Evolutionary conservation across 2,113 vertebrate species (phyloP).

Genomic region (Nothoprocta pentlandii): DNA sequence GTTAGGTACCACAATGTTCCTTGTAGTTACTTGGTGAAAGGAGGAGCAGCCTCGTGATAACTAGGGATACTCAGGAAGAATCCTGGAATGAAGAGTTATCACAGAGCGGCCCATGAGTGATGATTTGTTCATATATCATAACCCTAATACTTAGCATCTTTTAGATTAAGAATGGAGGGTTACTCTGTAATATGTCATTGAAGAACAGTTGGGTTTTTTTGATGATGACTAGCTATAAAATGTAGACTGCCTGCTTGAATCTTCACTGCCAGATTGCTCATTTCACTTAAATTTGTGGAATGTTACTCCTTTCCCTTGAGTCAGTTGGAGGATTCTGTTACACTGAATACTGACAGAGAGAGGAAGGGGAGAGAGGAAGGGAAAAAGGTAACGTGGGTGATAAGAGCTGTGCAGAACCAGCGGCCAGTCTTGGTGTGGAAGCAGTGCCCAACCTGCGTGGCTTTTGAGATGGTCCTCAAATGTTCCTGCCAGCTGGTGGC

Average conservation of each 20-base stretch:
- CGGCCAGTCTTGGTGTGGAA: not conserved
- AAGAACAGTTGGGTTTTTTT: not conserved
- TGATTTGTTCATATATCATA: not conserved
- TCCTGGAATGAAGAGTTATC: not conserved
- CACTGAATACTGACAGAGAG: not conserved
- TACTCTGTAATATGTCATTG: not conserved
- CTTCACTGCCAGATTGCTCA: not conserved
- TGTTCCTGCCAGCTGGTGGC: not conserved
- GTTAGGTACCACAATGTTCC: not conserved
- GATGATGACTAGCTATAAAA: not conserved
- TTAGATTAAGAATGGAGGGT: not conserved
- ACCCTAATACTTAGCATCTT: not conserved
- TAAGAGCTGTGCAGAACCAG: not conserved
- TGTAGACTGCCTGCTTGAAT: accelerated
- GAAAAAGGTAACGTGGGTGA: not conserved
- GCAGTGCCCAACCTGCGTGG: accelerated
- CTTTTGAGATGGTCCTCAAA: not conserved
- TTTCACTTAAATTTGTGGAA: not conserved
- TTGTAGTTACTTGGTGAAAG: not conserved
- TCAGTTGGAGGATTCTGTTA: not conserved
- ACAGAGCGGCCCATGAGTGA: not conserved
- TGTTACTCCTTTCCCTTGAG: not conserved
- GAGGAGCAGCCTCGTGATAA: not conserved
- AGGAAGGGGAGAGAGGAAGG: not conserved
- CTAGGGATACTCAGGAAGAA: not conserved